Base-by-base conservation (phyloP, 2,797 vertebrate species). In the Cetoscarus ocellatus region DNA sequence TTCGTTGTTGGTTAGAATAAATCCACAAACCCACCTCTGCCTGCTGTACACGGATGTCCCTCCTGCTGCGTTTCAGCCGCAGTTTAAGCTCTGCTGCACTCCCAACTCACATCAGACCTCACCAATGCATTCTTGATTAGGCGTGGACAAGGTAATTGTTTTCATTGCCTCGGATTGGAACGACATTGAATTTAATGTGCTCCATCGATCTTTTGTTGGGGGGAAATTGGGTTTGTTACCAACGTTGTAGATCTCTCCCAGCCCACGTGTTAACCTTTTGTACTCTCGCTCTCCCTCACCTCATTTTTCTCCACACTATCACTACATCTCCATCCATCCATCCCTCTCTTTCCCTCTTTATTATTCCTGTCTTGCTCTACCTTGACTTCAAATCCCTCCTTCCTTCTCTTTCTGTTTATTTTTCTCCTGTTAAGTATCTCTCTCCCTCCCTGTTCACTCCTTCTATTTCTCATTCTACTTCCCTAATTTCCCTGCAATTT, bases 201-300 rank as follows among this genome's bases (percentile, higher is more conserved):
- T 80, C 82, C 90, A 92, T 93, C 73, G 88, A 92, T 91, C 89
- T 85, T 84, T 84, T 82, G 82, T 82, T 84, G 70, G 52, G 62
- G 83, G 88, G 81, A 83, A 88, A 88, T 82, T 89, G 84, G 76
- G 79, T 91, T 88, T 88, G 87, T 88, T 86, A 73, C 70, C 68
- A 67, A 67, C 12, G 35, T 72, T 87, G 83, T 83, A 82, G 73
- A 83, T 80, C 76, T 73, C 67, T 75, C 55, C 10, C 50, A 45
- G 69, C 65, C 71, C 63, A 52, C 4, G 7, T 75, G 57, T 75
- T 61, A 75, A 75, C 80, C 77, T 77, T 71, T 82, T 83, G 55
- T 53, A 57, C 39, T 73, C 64, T 27, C 59, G 27, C 55, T 64
- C 70, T 74, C 60, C 39, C 56, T 55, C 57, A 39, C 55, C 62